These are phyloP conservation scores for Hesperia comma DNA, from an alignment of 2,888 invertebrate genomes.

Conservation along the genomic window DNA sequence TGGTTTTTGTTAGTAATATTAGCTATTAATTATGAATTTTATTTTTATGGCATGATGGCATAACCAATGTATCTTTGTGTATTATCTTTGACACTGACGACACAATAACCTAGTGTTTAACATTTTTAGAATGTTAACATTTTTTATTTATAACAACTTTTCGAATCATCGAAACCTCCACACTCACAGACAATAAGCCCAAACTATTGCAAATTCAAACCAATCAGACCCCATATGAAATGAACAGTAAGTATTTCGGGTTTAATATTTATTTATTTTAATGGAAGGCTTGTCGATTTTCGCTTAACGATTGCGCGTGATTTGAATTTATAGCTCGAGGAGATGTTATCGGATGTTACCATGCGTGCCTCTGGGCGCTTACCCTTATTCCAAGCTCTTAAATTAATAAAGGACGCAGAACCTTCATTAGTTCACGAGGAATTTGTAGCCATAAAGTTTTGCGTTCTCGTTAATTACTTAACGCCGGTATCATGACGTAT, in stretches of 20 bases:
- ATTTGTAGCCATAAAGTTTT: conserved; percentile 29
- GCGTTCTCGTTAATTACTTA: conserved; percentile 15
- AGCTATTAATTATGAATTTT: no score
- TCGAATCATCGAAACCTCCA: no score
- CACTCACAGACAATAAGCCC: not conserved
- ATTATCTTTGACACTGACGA: no score
- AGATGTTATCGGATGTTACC: conserved; percentile 33
- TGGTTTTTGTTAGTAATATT: no score
- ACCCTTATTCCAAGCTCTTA: conserved; percentile 27
- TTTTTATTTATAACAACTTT: not conserved
- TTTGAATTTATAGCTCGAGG: conserved; percentile 36
- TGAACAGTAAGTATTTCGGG: conserved; percentile 17
- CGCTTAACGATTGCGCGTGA: conserved; percentile 36
- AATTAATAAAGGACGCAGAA: conserved; percentile 31
- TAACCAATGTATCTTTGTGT: no score
- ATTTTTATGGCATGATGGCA: no score
- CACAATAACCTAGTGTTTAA: no score
- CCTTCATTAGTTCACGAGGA: conserved; percentile 25
- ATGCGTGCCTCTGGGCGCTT: conserved; percentile 30
- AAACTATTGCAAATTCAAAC: not conserved
- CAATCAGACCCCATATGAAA: not conserved
- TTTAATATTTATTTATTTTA: conserved; percentile 37
- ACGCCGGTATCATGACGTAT: not conserved
- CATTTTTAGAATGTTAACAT: no score
- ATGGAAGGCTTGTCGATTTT: conserved; percentile 36